phyloP scores from a whole-genome alignment of 2,797 vertebrate species.

The Emydoidea blandingii region DNA sequence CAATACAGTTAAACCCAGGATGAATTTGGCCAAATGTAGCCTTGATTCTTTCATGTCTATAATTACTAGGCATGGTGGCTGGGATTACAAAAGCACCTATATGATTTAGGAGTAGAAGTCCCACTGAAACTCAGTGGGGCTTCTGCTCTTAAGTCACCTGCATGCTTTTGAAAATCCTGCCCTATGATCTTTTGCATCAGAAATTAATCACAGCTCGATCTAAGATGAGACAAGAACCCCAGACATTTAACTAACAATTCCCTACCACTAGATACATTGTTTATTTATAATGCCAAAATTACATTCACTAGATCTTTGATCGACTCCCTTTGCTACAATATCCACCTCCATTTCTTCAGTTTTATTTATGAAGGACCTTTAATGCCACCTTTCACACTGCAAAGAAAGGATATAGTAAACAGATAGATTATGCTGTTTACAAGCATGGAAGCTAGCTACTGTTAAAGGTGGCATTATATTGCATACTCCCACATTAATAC shows the following conservation, averaged over 20 bases:
- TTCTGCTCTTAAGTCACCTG: neutral
- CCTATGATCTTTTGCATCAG: neutral
- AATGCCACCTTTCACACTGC: neutral
- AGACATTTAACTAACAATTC: neutral
- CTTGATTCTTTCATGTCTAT: neutral
- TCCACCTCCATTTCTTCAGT: neutral
- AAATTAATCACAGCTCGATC: neutral
- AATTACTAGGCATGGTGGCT: neutral
- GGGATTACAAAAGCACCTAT: neutral
- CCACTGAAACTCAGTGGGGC: neutral
- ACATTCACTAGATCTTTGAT: neutral
- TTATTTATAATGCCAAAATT: fast-evolving
- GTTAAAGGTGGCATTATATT: neutral
- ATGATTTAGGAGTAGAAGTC: neutral
- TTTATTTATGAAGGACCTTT: neutral
- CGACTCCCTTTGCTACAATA: fast-evolving
- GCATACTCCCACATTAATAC: neutral
- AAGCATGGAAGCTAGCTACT: neutral
- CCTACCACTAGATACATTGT: neutral
- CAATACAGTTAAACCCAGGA: neutral
- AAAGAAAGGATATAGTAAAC: neutral
- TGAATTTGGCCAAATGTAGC: neutral
- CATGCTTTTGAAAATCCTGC: neutral
- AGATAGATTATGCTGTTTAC: neutral
- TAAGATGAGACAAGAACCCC: neutral